Evolutionary conservation across 37 sponge, comb jelly and placozoan genomes (phyloP).

Genomic region (Ianthella basta): DNA sequence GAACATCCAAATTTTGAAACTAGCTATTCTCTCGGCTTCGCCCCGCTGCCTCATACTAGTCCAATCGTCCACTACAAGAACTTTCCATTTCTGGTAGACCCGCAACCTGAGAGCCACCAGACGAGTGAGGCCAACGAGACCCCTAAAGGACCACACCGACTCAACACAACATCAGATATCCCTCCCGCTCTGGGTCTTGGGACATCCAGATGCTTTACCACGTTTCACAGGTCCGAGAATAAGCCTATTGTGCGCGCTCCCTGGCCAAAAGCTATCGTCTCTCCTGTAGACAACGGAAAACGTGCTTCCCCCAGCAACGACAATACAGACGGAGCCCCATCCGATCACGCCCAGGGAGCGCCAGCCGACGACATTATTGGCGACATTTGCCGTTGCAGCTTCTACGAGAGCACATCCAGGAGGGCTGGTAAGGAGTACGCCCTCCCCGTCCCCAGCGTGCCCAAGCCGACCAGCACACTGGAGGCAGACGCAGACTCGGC

Average conservation of each 20-base stretch:
- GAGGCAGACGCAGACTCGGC: constrained; percentile 36
- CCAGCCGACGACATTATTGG: neutral
- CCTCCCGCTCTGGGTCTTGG: constrained; percentile 33
- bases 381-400: neutral
- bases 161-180: neutral
- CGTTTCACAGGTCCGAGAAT: constrained; percentile 24
- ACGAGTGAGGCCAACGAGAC: no score
- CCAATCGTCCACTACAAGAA: neutral
- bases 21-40: neutral
- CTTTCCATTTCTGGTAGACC: neutral
- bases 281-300: neutral
- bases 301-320: neutral
- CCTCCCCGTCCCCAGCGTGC: constrained; percentile 19
- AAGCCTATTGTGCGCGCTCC: constrained; percentile 64
- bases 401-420: constrained; percentile 31
- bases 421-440: constrained; percentile 40
- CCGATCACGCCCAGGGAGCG: neutral
- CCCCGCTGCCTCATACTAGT: neutral
- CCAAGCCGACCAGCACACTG: constrained; percentile 19
- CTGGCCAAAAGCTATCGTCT: constrained; percentile 40
- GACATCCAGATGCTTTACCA: constrained; percentile 4
- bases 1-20: neutral
- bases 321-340: neutral
- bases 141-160: neutral
- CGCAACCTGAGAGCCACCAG: no score